Evolutionary conservation across 2,888 invertebrate species (phyloP), one percentile per base, ranked within the genome.

Genomic region (Euplagia quadripunctaria): DNA sequence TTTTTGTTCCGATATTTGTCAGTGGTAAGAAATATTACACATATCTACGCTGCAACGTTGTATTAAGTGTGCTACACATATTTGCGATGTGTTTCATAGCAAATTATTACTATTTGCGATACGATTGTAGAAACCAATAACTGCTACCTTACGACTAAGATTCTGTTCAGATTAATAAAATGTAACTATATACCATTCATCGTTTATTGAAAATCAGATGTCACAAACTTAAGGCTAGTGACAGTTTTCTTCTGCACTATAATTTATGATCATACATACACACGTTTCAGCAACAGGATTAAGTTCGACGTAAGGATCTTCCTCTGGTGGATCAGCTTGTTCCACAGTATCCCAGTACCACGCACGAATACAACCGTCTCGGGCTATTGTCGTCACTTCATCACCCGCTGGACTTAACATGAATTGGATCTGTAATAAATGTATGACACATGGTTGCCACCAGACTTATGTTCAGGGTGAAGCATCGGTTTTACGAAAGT

Each of bases 301-400:
- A 73, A 98, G 96, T 92, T 98, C 98, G 43, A 98, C 97, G 76
- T 97, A 97, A 9, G 97, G 97, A 83, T 98, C 97, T 9, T 98
- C 98, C 83, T 98, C 98, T 0, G 97, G 97, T 0, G 98, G 97
- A 91, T 99, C 98, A 0, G 98, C 98, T 78, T 97, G 97, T 82
- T 99, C 98, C n/a, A 99, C 98, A 0, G 98, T 97, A 83, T 98
- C 98, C 96, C 98, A 99, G 93, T 98, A 98, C 99, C 99, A 99
- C 14, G 98, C 97, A 9, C 97, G 96, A 17, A 98, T 96, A 90
- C 97, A 97, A 0, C 98, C 98, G 89, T 98, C 98, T 88, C 97
- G 96, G 0, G 98, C 97, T 85, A 93, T 89, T 0, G 96, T 96
- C 0, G 93, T 96, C 55, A 96, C 94, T 79, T 96, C 94, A 42